Percentiles rank a stretch among this genome's conserved stretches.
Evolutionary conservation across 2,888 invertebrate genomes (phyloP).

Genomic region (Archips xylosteana): DNA sequence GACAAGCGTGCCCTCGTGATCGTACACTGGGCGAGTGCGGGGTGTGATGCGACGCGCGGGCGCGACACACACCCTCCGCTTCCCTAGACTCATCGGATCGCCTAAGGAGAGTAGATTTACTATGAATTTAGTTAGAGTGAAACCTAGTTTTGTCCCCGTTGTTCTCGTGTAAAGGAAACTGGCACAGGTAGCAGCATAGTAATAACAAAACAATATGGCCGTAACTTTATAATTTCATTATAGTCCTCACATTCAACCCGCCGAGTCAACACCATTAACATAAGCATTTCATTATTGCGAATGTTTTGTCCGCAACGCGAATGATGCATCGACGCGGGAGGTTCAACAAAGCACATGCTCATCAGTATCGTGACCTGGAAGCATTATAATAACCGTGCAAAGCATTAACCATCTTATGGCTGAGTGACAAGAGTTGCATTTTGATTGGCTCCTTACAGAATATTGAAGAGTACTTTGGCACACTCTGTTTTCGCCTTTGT

Average conservation of each 20-base stretch:
- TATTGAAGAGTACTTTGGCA: conserved; percentile 48
- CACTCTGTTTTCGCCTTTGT: conserved; percentile 63
- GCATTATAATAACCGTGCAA: conserved; percentile 45
- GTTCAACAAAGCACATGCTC: conserved; percentile 62
- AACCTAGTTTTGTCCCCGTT: too few species aligned
- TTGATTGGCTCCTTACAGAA: conserved; percentile 3
- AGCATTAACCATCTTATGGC: conserved; percentile 45
- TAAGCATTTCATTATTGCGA: conserved; percentile 50
- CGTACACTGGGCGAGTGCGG: too few species aligned
- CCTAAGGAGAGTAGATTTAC: too few species aligned
- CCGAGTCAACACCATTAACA: conserved; percentile 48
- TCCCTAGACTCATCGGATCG: too few species aligned
- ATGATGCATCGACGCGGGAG: conserved; percentile 64
- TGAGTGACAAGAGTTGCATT: neutral
- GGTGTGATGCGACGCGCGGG: too few species aligned
- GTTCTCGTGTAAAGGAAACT: neutral
- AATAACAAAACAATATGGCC: neutral
- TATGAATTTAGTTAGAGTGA: too few species aligned
- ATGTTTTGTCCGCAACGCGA: conserved; percentile 49
- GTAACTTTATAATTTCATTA: conserved; percentile 31
- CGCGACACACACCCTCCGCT: too few species aligned
- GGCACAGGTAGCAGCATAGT: neutral
- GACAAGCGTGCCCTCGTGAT: neutral
- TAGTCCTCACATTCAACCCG: conserved; percentile 34
- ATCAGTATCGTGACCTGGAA: conserved; percentile 60